Evolutionary conservation across 1,140 invertebrate species (phyloP).

Genomic region (Oreohelix idahoensis): DNA sequence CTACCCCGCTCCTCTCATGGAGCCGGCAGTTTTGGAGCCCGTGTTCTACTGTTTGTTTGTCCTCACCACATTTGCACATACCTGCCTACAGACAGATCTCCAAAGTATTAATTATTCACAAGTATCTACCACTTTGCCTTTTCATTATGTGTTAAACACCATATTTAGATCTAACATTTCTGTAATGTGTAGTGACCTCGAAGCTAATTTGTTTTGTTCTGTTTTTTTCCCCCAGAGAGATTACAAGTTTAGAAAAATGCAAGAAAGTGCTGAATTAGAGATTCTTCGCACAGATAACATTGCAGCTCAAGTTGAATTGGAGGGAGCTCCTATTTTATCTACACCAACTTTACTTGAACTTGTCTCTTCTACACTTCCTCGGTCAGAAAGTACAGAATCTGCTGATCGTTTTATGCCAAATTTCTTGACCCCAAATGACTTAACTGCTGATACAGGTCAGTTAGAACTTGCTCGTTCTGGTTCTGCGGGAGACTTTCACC

Average conservation of each 20-base stretch:
- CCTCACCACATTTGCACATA: too few species aligned
- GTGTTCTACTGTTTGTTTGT: too few species aligned
- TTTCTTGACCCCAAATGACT: conserved; percentile 12
- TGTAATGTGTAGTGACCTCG: too few species aligned
- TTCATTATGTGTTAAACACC: too few species aligned
- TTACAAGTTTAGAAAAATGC: conserved; percentile 17
- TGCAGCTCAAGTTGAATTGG: conserved; percentile 28
- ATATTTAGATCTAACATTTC: too few species aligned
- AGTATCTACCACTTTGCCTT: too few species aligned
- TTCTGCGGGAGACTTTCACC: conserved; percentile 18
- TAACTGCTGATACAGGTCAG: background rate
- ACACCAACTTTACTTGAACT: conserved; percentile 16
- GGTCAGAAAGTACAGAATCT: conserved; percentile 49
- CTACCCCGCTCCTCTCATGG: too few species aligned
- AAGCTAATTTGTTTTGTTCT: background rate
- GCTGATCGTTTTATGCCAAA: conserved; percentile 49
- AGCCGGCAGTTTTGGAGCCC: too few species aligned
- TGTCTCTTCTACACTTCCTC: background rate
- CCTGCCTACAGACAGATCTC: too few species aligned
- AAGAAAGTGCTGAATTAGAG: conserved; percentile 27
- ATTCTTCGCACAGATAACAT: background rate
- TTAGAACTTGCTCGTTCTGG: background rate
- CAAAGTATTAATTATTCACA: too few species aligned
- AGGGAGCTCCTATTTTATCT: conserved; percentile 27
- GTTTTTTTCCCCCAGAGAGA: conserved; percentile 32